These are phyloP conservation scores for Narcine bancroftii DNA, from an alignment of 2,113 vertebrate species.

Conservation along the genomic window DNA sequence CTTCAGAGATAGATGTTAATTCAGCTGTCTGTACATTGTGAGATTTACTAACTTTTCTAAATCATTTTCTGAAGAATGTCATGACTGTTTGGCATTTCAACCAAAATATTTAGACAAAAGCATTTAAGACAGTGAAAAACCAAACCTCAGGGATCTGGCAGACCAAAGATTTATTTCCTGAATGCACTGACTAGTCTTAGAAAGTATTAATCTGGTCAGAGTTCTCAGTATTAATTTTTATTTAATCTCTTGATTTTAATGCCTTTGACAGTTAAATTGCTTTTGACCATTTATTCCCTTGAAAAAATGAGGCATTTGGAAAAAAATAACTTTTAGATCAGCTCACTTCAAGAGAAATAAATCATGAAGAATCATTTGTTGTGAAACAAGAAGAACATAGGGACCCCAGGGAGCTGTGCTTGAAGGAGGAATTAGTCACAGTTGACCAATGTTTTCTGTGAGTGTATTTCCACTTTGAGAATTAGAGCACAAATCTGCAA, in stretches of 20 bases:
- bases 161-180: neutral
- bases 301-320: neutral
- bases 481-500: neutral
- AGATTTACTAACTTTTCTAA: neutral
- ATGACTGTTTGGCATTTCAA: neutral
- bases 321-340: neutral
- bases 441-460: neutral
- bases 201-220: neutral
- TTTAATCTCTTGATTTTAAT: neutral
- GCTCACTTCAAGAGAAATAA: neutral
- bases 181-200: neutral
- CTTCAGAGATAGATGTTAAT: slow-evolving; percentile 1
- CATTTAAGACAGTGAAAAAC: neutral
- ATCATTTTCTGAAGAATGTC: neutral
- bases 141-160: neutral
- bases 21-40: neutral
- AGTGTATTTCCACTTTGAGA: neutral
- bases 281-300: too few species aligned
- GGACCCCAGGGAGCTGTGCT: neutral
- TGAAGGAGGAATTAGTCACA: neutral
- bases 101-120: neutral
- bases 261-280: neutral
- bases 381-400: neutral
- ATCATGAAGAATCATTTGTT: neutral
- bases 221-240: neutral